phyloP scores from a whole-genome alignment of 2,888 invertebrate genomes.

The Apamea monoglypha region DNA sequence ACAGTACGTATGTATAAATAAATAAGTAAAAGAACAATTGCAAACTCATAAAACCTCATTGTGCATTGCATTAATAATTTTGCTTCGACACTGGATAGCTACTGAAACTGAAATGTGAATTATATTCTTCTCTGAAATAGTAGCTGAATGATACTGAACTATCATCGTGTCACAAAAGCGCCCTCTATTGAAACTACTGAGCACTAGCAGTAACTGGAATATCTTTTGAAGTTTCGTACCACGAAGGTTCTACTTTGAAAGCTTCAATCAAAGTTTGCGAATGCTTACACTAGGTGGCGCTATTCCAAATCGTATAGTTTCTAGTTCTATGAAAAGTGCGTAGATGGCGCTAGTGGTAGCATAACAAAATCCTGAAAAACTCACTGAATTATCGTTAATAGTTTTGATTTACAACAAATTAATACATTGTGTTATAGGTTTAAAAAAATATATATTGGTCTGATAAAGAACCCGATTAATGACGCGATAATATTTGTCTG shows the following conservation, averaged over 20 bases:
- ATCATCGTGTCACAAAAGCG: neutral
- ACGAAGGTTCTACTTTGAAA: neutral
- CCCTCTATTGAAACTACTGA: constrained; percentile 34
- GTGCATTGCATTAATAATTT: neutral
- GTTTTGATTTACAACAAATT: constrained; percentile 36
- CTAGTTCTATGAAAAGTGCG: constrained; percentile 15
- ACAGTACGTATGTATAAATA: too few species aligned
- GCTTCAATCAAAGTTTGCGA: constrained; percentile 3
- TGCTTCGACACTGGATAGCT: too few species aligned
- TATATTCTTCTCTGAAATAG: neutral
- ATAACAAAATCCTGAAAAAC: constrained; percentile 3
- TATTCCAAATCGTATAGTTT: constrained; percentile 19
- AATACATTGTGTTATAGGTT: constrained; percentile 14
- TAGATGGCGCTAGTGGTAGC: constrained; percentile 55
- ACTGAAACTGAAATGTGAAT: neutral
- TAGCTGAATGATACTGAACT: neutral
- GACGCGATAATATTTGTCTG: constrained; percentile 16
- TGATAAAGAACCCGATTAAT: constrained; percentile 36
- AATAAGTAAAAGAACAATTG: neutral
- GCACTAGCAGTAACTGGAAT: constrained; percentile 9
- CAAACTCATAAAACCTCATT: neutral
- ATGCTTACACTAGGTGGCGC: constrained; percentile 54
- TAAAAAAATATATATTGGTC: neutral
- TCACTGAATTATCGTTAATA: neutral
- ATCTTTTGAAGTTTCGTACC: neutral